These are phyloP conservation scores for Sycophaga agraensis DNA, from an alignment of 1,140 invertebrate genomes.

Conservation along the genomic window DNA sequence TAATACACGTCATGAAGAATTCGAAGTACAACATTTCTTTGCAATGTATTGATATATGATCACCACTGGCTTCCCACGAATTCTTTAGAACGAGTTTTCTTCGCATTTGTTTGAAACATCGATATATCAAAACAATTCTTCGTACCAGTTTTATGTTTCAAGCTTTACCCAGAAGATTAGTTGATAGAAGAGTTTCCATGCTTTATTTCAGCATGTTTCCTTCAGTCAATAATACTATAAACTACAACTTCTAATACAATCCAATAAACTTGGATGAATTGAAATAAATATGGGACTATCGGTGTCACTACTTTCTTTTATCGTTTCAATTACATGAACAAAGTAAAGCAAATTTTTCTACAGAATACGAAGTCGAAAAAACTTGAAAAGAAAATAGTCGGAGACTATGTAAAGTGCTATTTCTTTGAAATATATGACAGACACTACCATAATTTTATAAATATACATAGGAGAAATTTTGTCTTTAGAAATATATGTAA, in stretches of 20 bases:
- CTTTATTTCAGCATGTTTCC: slow-evolving; percentile 17
- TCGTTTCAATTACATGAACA: slow-evolving; percentile 1
- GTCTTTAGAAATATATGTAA: neutral
- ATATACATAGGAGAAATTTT: neutral
- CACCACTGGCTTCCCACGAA: neutral
- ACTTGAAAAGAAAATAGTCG: neutral
- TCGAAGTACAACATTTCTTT: no score
- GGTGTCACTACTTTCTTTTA: neutral
- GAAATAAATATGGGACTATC: neutral
- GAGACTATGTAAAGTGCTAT: neutral
- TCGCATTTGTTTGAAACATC: slow-evolving; percentile 19
- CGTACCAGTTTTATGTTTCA: slow-evolving; percentile 15
- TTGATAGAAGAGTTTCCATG: slow-evolving; percentile 16
- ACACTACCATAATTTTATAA: neutral
- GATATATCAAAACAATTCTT: slow-evolving; percentile 15
- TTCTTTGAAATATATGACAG: neutral
- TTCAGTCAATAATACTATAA: slow-evolving; percentile 17
- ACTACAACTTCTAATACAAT: slow-evolving; percentile 3
- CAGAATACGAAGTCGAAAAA: neutral
- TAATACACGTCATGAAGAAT: no score
- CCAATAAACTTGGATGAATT: slow-evolving; percentile 13
- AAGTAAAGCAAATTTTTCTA: neutral
- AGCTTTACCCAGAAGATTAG: slow-evolving; percentile 15
- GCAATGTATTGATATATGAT: no score
- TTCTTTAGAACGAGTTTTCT: slow-evolving; percentile 11